Evolutionary conservation across 2,113 vertebrate species (phyloP), one percentile per base, ranked within the genome.

Genomic region (Leiothrix lutea): DNA sequence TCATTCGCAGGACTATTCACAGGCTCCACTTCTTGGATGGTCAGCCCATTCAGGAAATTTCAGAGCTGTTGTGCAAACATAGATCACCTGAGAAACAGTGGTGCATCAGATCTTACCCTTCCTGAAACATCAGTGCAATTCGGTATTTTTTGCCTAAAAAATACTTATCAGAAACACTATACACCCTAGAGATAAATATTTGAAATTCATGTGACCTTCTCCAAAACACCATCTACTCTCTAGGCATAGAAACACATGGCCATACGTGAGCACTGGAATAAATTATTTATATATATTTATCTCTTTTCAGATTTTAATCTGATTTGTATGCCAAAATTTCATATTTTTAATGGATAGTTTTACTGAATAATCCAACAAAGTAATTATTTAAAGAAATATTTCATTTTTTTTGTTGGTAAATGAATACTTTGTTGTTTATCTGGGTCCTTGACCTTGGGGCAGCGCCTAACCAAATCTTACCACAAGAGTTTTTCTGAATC

Each of bases 121-220:
- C 31, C 31, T 80, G 60, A 80, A 80, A 51, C 0, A 0, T 40
- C n/a, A 69, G 20, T 25, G 7, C 9, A 50, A 8, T 17, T 90
- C 47, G 21, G 3, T 18, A 25, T 44, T 94, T 94, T 88, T 60
- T 80, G 12, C 14, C 53, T 67, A 8, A 60, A 77, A 89, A 70
- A 44, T 36, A 14, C 17, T 21, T 21, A 19, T 5, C 16, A 62
- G 45, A 92, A 84, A 50, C n/a, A 25, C 25, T 26, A 7, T 19
- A 42, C 14, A 50, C 10, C 11, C 11, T 47, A 74, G 26, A 60
- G 4, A 14, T 47, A 28, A 79, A 31, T 35, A 38, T 53, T 22
- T 67, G 35, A 74, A 61, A 61, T 57, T 53, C 14, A 51, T 2
- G 2, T 0, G 0, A n/a, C 25, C 22, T 6, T 85, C 50, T 75